Percentiles rank a stretch among this genome's conserved stretches.
Conservation (phyloP, 2,113 vertebrate species). For the Amazona vittata region DNA sequence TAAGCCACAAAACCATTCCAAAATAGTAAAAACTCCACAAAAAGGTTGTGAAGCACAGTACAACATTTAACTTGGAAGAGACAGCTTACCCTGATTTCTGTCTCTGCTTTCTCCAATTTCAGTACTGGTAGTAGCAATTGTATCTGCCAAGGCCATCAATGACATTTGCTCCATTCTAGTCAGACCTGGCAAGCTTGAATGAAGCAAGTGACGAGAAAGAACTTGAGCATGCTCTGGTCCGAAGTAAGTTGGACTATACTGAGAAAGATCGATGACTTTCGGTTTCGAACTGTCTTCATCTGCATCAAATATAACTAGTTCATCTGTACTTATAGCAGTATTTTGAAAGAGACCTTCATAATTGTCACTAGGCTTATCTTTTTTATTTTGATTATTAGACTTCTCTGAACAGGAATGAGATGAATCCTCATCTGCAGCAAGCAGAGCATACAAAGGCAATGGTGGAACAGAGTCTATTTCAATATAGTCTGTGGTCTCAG, state of each 20-base stretch:
- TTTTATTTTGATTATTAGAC: slow-evolving; percentile 79
- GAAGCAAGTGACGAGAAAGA: slow-evolving; percentile 91
- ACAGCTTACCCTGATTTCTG: slow-evolving; percentile 83
- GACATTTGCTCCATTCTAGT: slow-evolving; percentile 98
- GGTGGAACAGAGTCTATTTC: slow-evolving; percentile 97
- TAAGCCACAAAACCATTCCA: background rate
- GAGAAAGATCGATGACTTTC: slow-evolving; percentile 91
- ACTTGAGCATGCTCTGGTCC: slow-evolving; percentile 94
- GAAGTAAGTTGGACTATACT: slow-evolving; percentile 91
- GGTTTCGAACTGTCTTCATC: slow-evolving; percentile 81
- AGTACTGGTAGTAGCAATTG: slow-evolving; percentile 94
- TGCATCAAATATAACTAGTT: slow-evolving; percentile 77
- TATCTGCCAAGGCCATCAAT: slow-evolving; percentile 95
- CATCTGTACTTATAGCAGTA: slow-evolving; percentile 62
- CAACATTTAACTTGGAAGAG: background rate
- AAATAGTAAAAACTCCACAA: background rate
- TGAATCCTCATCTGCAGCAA: slow-evolving; percentile 91
- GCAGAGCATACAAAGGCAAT: slow-evolving; percentile 90
- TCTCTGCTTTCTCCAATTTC: slow-evolving; percentile 92
- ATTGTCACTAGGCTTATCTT: slow-evolving; percentile 75
- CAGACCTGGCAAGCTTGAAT: slow-evolving; percentile 93
- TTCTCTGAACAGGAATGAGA: slow-evolving; percentile 78
- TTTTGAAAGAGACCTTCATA: slow-evolving; percentile 93
- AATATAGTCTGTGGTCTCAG: slow-evolving; percentile 88
- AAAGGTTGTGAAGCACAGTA: background rate